phyloP scores from a whole-genome alignment of 2,888 invertebrate species.

The Eupithecia tripunctaria region DNA sequence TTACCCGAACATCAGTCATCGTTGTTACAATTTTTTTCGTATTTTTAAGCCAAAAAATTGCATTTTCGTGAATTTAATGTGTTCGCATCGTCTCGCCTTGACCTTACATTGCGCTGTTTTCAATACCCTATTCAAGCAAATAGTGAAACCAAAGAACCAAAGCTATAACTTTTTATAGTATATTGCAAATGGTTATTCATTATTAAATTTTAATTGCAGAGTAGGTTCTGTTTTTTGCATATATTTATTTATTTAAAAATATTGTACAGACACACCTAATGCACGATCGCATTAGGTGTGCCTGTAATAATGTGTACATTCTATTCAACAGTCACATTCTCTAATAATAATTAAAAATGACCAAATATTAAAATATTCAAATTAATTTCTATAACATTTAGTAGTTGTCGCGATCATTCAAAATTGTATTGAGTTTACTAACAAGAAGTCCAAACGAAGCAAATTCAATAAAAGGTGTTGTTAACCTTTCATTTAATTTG shows the following conservation, averaged over 20 bases:
- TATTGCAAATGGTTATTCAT: no score
- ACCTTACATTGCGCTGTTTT: constrained; percentile 28
- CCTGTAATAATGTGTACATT: no score
- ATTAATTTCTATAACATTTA: background rate
- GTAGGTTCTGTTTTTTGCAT: no score
- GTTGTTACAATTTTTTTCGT: no score
- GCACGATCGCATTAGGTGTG: no score
- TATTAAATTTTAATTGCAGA: background rate
- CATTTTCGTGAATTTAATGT: constrained; percentile 19
- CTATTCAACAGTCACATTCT: no score
- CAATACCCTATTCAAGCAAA: constrained; percentile 1
- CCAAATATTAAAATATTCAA: no score
- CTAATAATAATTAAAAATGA: no score
- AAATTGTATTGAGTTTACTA: background rate
- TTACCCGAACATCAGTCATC: no score
- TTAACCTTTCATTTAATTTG: background rate
- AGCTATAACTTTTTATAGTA: background rate
- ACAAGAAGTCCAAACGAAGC: no score
- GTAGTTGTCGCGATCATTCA: background rate
- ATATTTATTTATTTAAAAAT: no score
- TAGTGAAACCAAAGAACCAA: background rate
- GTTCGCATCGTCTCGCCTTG: constrained; percentile 17
- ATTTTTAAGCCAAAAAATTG: constrained; percentile 14
- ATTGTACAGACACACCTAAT: no score
- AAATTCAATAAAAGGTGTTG: background rate